Percentiles rank a stretch among this genome's conserved stretches.
Conservation (phyloP, 2,113 vertebrate species). For the Columbina picui region DNA sequence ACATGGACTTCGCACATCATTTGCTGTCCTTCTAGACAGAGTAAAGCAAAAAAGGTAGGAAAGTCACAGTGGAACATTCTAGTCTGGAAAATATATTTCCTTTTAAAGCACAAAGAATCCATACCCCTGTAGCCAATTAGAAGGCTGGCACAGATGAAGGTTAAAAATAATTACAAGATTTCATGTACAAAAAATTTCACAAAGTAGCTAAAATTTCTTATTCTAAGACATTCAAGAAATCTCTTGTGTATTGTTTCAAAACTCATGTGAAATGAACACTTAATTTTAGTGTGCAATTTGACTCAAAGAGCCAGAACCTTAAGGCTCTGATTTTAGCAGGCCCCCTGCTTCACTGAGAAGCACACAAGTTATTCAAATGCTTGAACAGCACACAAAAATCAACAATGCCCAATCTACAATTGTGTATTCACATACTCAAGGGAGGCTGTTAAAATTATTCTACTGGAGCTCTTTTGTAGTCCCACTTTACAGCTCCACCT, state of each 20-base stretch:
- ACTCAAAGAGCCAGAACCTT: not conserved
- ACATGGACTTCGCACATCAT: not conserved
- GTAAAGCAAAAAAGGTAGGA: not conserved
- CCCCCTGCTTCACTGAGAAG: not conserved
- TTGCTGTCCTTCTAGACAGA: not conserved
- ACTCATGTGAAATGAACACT: not conserved
- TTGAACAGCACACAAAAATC: not conserved
- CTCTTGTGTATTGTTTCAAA: not conserved
- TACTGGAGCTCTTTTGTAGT: not conserved
- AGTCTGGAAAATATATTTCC: not conserved
- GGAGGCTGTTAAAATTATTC: not conserved
- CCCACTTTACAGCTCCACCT: not conserved
- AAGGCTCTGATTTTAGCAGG: not conserved
- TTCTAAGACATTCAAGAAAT: not conserved
- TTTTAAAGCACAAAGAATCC: not conserved
- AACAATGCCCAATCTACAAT: not conserved
- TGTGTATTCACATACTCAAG: not conserved
- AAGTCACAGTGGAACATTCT: not conserved
- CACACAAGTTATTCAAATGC: not conserved
- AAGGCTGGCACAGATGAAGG: not conserved
- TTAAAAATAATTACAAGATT: not conserved
- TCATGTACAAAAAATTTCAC: not conserved
- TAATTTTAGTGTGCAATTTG: not conserved
- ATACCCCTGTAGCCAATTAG: not conserved
- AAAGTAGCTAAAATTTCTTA: not conserved